These are phyloP conservation scores for Oxytorus armatus DNA, from an alignment of 2,888 invertebrate genomes.

Conservation along the genomic window DNA sequence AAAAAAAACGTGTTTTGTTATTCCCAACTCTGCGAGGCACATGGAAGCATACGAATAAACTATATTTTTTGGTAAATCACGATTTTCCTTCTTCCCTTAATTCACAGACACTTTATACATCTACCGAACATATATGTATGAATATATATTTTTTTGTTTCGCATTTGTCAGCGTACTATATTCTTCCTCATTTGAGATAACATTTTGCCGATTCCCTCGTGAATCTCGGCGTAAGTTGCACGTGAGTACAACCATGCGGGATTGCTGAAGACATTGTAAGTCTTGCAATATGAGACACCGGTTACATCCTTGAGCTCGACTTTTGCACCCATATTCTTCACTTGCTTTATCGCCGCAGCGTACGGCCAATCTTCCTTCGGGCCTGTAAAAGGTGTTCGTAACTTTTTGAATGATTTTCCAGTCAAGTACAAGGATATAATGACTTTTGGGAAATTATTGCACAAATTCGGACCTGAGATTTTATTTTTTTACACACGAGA, in stretches of 20 bases:
- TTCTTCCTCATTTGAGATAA: constrained; percentile 73
- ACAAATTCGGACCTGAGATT: background rate
- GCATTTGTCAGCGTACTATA: constrained; percentile 59
- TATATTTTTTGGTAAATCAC: constrained; percentile 68
- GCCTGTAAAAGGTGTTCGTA: constrained; percentile 70
- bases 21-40: constrained; percentile 60
- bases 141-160: background rate
- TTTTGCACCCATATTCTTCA: constrained; percentile 85
- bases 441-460: background rate
- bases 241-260: constrained; percentile 86
- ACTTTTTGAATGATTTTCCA: background rate
- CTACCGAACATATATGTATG: background rate
- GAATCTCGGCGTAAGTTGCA: constrained; percentile 84
- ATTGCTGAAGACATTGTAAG: constrained; percentile 85
- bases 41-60: constrained; percentile 67
- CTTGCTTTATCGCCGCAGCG: constrained; percentile 84
- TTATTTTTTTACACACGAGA: background rate
- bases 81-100: constrained; percentile 20
- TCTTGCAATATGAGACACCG: constrained; percentile 84
- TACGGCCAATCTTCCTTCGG: constrained; percentile 84
- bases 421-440: background rate
- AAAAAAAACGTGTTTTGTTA: constrained; percentile 44
- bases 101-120: background rate
- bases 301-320: constrained; percentile 81
- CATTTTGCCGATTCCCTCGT: constrained; percentile 86